Evolutionary conservation across 2,797 vertebrate species (phyloP).

Genomic region (Tokudaia muenninki): DNA sequence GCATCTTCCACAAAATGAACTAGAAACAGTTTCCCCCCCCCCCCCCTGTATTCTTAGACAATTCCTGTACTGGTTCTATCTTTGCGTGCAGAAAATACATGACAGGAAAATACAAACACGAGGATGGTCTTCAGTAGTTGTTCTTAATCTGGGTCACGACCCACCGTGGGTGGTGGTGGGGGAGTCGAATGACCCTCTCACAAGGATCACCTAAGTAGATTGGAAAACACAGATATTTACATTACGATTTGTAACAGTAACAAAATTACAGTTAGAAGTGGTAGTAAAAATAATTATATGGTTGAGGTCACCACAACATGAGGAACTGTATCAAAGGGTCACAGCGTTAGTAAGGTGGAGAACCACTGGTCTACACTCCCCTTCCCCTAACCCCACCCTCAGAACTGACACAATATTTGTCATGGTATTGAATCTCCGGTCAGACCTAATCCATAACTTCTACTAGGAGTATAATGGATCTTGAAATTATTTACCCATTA

Average conservation of each 20-base stretch:
- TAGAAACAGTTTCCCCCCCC: not conserved
- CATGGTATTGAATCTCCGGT: not conserved
- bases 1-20: constrained; percentile 26
- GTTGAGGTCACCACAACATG: not conserved
- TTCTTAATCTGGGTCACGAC: not conserved
- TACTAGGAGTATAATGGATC: not conserved
- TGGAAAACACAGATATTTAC: not conserved
- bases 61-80: not conserved
- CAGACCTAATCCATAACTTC: not conserved
- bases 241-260: not conserved
- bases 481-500: constrained; percentile 12
- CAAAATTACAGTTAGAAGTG: not conserved
- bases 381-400: not conserved
- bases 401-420: not conserved
- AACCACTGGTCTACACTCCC: not conserved
- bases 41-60: not conserved
- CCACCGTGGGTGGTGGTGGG: not conserved
- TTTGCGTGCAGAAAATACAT: constrained; percentile 18
- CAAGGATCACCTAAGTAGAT: not conserved
- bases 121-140: not conserved
- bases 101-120: not conserved
- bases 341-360: not conserved
- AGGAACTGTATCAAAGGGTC: no score
- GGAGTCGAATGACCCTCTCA: not conserved
- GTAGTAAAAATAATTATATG: not conserved